Evolutionary conservation across 2,113 vertebrate species (phyloP).

Genomic region (Dendropsophus ebraccatus): DNA sequence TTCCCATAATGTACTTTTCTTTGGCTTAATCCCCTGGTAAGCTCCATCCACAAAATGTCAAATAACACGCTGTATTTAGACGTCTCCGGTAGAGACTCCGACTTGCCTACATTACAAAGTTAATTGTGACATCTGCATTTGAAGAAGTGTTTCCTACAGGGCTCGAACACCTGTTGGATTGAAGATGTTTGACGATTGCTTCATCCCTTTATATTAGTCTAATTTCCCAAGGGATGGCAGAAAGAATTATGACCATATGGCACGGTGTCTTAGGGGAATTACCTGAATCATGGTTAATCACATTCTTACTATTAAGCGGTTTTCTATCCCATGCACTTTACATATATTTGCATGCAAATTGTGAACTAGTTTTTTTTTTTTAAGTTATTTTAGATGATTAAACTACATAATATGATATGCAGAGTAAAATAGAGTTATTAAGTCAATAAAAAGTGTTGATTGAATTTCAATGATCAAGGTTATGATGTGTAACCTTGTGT

Average conservation of each 20-base stretch:
- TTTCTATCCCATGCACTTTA: conserved; percentile 36
- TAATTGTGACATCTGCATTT: conserved; percentile 44
- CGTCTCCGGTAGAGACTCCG: background rate
- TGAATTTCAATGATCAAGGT: background rate
- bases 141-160: conserved; percentile 9
- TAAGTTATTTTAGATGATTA: conserved; percentile 42
- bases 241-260: conserved; percentile 45
- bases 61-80: background rate
- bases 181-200: conserved; percentile 29
- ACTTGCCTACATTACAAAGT: conserved; percentile 24
- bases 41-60: conserved; percentile 10
- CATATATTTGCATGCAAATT: conserved; percentile 56
- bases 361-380: background rate
- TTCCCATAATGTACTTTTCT: background rate
- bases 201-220: conserved; percentile 45
- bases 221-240: conserved; percentile 42
- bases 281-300: conserved; percentile 46
- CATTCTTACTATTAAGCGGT: conserved; percentile 35
- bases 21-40: background rate
- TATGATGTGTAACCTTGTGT: background rate
- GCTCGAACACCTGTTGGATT: conserved; percentile 47
- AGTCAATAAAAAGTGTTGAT: background rate
- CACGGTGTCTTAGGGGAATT: conserved; percentile 29
- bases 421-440: conserved; percentile 25
- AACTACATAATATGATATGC: conserved; percentile 27